Conservation (phyloP, 2,113 vertebrate genomes). For the Sapayoa aenigma region DNA sequence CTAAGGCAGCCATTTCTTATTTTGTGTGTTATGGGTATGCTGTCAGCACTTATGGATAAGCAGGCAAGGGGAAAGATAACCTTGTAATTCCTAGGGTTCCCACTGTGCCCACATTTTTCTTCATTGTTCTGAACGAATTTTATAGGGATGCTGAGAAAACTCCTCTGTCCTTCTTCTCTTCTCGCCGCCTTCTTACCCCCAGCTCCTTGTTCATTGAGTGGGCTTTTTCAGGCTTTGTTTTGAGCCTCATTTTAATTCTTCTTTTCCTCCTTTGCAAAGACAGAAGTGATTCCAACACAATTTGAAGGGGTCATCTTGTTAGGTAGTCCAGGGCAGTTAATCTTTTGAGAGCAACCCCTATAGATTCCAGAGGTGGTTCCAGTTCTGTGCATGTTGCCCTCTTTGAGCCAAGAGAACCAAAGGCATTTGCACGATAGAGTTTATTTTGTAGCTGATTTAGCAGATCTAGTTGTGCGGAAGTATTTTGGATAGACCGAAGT, state of each 20-base stretch:
- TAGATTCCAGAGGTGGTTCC: background rate
- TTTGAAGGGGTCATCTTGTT: background rate
- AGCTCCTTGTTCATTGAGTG: background rate
- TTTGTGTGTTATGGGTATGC: background rate
- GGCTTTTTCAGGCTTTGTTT: background rate
- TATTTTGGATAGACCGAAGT: background rate
- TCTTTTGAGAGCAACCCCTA: background rate
- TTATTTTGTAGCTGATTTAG: background rate
- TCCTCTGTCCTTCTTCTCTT: background rate
- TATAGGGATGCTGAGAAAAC: background rate
- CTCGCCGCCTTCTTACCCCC: background rate
- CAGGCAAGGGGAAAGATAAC: background rate
- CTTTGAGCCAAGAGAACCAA: background rate
- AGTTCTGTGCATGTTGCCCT: background rate
- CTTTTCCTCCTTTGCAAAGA: background rate
- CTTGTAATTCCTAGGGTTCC: background rate
- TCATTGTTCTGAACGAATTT: background rate
- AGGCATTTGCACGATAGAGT: fast-evolving
- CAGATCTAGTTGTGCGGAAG: background rate
- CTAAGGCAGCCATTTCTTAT: fast-evolving
- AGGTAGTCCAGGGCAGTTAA: background rate
- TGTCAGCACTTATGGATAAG: background rate
- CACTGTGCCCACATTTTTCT: fast-evolving
- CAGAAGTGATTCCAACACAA: background rate
- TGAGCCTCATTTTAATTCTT: background rate